phyloP scores from a whole-genome alignment of 2,113 vertebrate species.

The Herpailurus yagouaroundi region DNA sequence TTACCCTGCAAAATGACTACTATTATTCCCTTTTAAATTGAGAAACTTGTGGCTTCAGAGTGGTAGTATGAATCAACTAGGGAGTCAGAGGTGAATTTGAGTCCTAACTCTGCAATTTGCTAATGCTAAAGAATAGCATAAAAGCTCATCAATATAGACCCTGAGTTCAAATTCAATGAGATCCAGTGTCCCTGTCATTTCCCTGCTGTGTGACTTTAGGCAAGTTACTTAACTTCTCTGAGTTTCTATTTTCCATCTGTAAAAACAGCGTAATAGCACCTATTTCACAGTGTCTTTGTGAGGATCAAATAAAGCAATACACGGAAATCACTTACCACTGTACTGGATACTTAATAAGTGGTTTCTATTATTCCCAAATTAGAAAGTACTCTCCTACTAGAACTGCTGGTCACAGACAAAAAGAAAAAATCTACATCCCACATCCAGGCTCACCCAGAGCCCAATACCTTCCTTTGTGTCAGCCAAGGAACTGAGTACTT shows the following conservation, averaged over 20 bases:
- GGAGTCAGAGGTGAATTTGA: neutral
- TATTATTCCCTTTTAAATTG: conserved; percentile 45
- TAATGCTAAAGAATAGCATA: neutral
- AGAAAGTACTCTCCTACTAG: neutral
- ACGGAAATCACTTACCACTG: conserved; percentile 11
- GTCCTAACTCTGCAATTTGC: neutral
- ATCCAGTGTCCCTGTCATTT: neutral
- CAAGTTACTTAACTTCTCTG: neutral
- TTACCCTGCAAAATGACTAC: neutral
- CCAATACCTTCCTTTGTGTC: conserved; percentile 36
- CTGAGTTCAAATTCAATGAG: neutral
- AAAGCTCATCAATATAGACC: neutral
- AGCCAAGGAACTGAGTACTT: neutral
- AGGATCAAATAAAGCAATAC: neutral
- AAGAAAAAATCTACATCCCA: conserved; percentile 19
- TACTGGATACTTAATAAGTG: neutral
- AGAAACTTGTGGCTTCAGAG: conserved; percentile 23
- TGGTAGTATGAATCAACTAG: neutral
- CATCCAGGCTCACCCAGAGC: neutral
- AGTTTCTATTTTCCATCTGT: neutral
- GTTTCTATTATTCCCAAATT: conserved; percentile 36
- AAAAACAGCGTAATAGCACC: conserved; percentile 31
- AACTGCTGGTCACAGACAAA: neutral
- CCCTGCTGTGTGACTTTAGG: neutral
- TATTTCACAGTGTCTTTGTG: neutral